phyloP scores from a whole-genome alignment of 2,113 vertebrate species.

The Pachycephala philippinensis region DNA sequence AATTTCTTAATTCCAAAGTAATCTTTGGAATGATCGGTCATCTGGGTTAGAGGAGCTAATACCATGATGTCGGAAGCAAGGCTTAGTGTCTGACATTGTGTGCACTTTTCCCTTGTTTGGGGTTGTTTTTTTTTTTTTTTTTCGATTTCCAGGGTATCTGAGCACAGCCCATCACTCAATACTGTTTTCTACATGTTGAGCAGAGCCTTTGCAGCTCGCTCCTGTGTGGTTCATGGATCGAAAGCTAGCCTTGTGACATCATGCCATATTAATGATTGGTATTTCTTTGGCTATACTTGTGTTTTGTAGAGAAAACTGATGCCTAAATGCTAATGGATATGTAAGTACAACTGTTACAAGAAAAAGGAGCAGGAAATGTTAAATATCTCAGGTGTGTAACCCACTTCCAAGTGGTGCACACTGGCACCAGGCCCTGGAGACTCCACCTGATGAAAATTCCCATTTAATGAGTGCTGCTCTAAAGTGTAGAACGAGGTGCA shows the following conservation, averaged over 20 bases:
- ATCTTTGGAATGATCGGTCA: neutral
- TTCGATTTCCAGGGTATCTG: neutral
- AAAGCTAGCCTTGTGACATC: neutral
- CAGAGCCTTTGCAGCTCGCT: neutral
- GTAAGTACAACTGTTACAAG: neutral
- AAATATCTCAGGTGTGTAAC: neutral
- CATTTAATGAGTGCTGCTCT: neutral
- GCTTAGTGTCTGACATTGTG: neutral
- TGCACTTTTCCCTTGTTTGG: neutral
- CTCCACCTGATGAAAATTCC: neutral
- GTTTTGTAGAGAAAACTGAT: neutral
- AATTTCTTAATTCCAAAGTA: neutral
- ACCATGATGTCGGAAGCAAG: neutral
- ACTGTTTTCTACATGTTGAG: neutral
- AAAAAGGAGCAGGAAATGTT: neutral
- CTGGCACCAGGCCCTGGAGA: neutral
- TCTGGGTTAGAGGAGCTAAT: neutral
- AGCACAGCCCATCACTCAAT: neutral
- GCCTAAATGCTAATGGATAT: neutral
- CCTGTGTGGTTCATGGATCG: neutral
- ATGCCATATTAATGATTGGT: neutral
- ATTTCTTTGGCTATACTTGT: neutral
- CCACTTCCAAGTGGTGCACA: neutral
- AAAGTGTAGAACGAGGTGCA: neutral
- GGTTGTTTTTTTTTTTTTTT: neutral